phyloP scores from a whole-genome alignment of 1,140 invertebrate genomes.

The Daktulosphaira vitifoliae region DNA sequence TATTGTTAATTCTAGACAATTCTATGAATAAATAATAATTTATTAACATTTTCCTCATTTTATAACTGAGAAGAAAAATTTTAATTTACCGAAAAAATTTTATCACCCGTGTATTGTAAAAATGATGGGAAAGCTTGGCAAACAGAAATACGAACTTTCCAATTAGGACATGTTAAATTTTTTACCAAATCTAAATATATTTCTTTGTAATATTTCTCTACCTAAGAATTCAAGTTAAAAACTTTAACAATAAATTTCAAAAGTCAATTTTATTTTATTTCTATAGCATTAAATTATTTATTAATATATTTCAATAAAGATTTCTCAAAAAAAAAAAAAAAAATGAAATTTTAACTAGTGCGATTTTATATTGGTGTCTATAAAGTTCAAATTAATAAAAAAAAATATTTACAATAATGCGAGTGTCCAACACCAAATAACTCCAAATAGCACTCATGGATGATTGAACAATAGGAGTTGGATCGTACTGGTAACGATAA shows the following conservation, averaged over 20 bases:
- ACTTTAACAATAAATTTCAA: too few species aligned
- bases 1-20: constrained; percentile 50
- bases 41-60: not conserved
- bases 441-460: constrained; percentile 90
- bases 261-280: too few species aligned
- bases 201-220: constrained; percentile 79
- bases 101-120: constrained; percentile 47
- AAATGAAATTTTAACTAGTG: constrained; percentile 48
- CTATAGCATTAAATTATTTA: too few species aligned
- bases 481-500: constrained; percentile 84
- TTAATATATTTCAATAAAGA: too few species aligned
- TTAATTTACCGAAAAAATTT: constrained; percentile 26
- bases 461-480: constrained; percentile 78
- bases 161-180: constrained; percentile 75
- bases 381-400: constrained; percentile 31
- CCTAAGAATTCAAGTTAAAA: constrained; percentile 8
- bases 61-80: constrained; percentile 24
- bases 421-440: constrained; percentile 74
- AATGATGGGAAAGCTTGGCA: constrained; percentile 79
- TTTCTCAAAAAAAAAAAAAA: too few species aligned
- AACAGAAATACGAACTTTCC: constrained; percentile 82
- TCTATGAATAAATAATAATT: constrained; percentile 39
- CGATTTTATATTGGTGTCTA: too few species aligned
- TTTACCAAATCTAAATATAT: constrained; percentile 70
- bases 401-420: constrained; percentile 50